A percentile compares a stretch with the other conserved stretches of the same genome.
Conservation (phyloP, 2,113 vertebrate species). For the Takifugu bimaculatus region DNA sequence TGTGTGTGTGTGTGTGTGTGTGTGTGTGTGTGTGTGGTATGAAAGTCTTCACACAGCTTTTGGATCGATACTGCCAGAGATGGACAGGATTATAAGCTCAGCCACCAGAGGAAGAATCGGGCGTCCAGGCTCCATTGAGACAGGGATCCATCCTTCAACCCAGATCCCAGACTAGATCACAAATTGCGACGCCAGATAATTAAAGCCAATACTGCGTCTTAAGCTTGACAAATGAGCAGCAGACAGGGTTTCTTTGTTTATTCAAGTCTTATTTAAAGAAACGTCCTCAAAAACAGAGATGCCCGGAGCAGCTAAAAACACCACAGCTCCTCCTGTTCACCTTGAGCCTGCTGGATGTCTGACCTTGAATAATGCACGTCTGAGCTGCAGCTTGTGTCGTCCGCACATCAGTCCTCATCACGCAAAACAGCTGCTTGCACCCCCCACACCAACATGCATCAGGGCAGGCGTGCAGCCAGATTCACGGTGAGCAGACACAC, state of each 20-base stretch:
- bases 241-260: constrained; percentile 9
- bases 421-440: constrained; percentile 4
- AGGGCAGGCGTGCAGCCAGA: not conserved
- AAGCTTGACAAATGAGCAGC: constrained; percentile 33
- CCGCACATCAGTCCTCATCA: constrained; percentile 11
- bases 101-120: constrained; percentile 14
- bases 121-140: constrained; percentile 17
- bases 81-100: not conserved
- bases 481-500: not conserved
- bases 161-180: constrained; percentile 20
- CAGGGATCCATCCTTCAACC: constrained; percentile 4
- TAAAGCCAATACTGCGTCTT: constrained; percentile 4
- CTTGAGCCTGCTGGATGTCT: no score
- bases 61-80: constrained; percentile 16
- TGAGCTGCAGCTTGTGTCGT: constrained; percentile 6
- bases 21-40: not conserved
- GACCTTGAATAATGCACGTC: constrained; percentile 5
- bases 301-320: not conserved
- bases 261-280: not conserved
- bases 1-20: no score
- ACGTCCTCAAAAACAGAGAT: not conserved
- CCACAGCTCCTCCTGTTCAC: not conserved
- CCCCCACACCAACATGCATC: constrained; percentile 1
- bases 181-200: constrained; percentile 8
- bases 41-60: not conserved